Percentiles rank a stretch among this genome's conserved stretches.
These are phyloP conservation scores for Cantharis lateralis DNA, from an alignment of 2,888 invertebrate species.

Conservation along the genomic window DNA sequence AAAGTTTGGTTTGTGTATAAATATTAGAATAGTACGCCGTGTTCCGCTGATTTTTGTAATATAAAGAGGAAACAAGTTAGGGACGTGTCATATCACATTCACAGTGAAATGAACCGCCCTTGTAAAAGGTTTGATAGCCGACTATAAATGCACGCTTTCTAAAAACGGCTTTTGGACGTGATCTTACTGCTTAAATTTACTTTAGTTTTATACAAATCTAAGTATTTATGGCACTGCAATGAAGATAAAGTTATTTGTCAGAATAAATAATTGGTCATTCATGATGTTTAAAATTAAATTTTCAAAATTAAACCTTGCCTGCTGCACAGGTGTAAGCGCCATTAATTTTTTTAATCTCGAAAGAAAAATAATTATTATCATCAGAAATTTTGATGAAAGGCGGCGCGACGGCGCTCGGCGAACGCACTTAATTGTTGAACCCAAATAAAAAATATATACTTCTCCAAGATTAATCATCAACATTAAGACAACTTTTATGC, in stretches of 20 bases:
- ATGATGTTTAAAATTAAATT: neutral
- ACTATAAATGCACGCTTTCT: constrained; percentile 31
- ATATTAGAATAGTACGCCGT: constrained; percentile 15
- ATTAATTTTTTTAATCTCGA: neutral
- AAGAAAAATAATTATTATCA: neutral
- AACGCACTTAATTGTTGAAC: neutral
- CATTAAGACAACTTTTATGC: neutral
- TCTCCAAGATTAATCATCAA: neutral
- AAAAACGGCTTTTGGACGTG: constrained; percentile 26
- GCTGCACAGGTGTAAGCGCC: neutral
- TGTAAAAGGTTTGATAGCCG: constrained; percentile 33
- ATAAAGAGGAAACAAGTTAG: constrained; percentile 9
- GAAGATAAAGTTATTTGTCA: constrained; percentile 4
- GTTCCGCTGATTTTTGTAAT: constrained; percentile 13
- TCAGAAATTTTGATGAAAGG: neutral
- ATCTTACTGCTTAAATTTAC: constrained; percentile 23
- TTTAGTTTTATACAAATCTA: constrained; percentile 24
- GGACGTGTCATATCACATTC: constrained; percentile 30
- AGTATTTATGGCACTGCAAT: constrained; percentile 16
- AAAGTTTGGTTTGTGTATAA: neutral
- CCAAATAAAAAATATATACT: neutral
- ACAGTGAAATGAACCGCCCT: constrained; percentile 25
- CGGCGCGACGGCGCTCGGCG: neutral
- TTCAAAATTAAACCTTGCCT: neutral
- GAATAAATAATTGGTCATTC: neutral